phyloP scores from a whole-genome alignment of 64 coral and sea anemone species.

The Catalaphyllia jardinei region DNA sequence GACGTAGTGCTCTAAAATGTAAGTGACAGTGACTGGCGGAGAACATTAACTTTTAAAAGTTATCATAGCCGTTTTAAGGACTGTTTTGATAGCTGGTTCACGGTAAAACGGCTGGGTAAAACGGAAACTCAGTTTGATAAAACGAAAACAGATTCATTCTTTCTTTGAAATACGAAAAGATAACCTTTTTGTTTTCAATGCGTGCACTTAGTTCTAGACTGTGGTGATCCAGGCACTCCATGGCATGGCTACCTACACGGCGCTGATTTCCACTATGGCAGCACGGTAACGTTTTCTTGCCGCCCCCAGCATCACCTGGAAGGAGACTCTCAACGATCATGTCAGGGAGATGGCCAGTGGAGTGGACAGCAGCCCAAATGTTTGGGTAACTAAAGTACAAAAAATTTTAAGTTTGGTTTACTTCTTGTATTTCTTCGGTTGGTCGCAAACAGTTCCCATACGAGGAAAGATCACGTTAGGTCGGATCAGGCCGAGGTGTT shows the following conservation, averaged over 20 bases:
- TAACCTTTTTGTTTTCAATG: not conserved
- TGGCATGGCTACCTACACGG: constrained; percentile 78
- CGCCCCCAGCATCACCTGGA: constrained; percentile 81
- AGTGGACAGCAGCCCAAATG: constrained; percentile 77
- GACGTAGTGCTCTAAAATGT: too few relatives aligned
- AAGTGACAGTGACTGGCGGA: too few relatives aligned
- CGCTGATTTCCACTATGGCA: constrained; percentile 52
- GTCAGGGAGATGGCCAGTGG: constrained; percentile 70
- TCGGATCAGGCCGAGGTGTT: too few relatives aligned
- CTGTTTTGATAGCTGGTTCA: too few relatives aligned
- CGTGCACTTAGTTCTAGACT: constrained; percentile 60
- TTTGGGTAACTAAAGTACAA: constrained; percentile 48
- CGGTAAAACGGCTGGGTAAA: too few relatives aligned
- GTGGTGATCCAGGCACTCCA: constrained; percentile 84
- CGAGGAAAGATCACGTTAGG: too few relatives aligned
- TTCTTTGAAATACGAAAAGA: not conserved
- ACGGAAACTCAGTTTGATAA: too few relatives aligned
- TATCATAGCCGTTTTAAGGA: too few relatives aligned
- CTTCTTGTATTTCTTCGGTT: too few relatives aligned
- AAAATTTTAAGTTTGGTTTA: too few relatives aligned
- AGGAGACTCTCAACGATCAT: constrained; percentile 57
- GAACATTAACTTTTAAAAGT: too few relatives aligned
- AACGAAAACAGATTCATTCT: not conserved
- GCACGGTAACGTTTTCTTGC: constrained; percentile 58
- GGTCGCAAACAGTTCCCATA: too few relatives aligned